These are phyloP conservation scores for Tragelaphus strepsiceros DNA, from an alignment of 2,113 vertebrate species.

Conservation along the genomic window DNA sequence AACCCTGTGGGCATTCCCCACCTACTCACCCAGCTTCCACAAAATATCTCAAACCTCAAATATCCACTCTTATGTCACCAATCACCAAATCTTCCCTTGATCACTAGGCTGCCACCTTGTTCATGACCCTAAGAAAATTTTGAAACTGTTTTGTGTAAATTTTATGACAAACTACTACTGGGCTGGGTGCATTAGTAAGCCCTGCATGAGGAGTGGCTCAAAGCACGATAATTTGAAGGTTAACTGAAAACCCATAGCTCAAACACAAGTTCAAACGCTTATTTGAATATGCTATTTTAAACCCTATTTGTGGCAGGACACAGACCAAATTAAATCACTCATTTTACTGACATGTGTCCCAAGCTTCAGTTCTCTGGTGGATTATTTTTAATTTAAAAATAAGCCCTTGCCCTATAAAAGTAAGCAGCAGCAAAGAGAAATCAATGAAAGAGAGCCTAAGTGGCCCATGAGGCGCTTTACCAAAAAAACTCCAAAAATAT, in stretches of 20 bases:
- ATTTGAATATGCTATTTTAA: conserved; percentile 61
- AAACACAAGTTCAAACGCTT: background rate
- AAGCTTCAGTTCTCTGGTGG: conserved; percentile 32
- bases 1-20: background rate
- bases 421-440: conserved; percentile 18
- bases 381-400: conserved; percentile 66
- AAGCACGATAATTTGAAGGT: background rate
- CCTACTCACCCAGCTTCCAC: background rate
- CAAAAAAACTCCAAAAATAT: background rate
- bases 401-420: conserved; percentile 61
- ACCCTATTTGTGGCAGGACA: background rate
- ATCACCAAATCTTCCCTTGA: background rate
- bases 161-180: background rate
- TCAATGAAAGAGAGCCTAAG: background rate
- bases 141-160: background rate
- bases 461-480: background rate
- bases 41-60: background rate
- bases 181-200: background rate
- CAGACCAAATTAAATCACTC: conserved; percentile 42
- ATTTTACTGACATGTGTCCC: conserved; percentile 43
- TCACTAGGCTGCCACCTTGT: background rate
- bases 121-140: background rate
- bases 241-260: background rate
- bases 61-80: background rate
- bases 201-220: background rate